A percentile compares a stretch with the other conserved stretches of the same genome.
phyloP scores from a whole-genome alignment of 2,888 invertebrate genomes.

The Agrotis ipsilon region DNA sequence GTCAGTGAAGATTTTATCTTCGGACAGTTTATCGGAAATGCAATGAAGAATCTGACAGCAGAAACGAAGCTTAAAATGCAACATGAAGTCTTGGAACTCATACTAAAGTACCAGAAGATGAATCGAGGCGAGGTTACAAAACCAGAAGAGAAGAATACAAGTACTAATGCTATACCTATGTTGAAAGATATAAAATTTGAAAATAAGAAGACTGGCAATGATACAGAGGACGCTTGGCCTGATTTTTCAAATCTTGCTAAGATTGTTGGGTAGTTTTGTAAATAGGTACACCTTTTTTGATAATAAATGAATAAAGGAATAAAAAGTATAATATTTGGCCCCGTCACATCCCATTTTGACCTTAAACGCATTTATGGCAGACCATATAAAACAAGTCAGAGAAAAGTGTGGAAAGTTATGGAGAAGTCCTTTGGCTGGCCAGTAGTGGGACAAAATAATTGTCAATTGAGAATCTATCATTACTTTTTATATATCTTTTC shows the following conservation, averaged over 20 bases:
- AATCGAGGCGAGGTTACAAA: constrained; percentile 64
- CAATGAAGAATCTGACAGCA: constrained; percentile 82
- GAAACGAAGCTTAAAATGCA: constrained; percentile 81
- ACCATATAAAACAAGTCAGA: too few relatives aligned
- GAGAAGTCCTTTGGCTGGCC: too few relatives aligned
- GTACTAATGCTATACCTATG: constrained; percentile 1
- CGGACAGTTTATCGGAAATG: constrained; percentile 84
- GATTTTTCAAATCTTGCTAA: constrained; percentile 85
- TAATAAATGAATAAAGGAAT: not conserved
- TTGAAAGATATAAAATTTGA: constrained; percentile 73
- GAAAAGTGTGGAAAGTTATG: too few relatives aligned
- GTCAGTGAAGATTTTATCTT: constrained; percentile 87
- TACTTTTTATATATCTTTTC: too few relatives aligned
- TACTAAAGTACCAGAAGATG: constrained; percentile 77
- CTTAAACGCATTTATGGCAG: too few relatives aligned
- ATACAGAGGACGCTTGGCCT: constrained; percentile 85
- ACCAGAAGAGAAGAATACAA: constrained; percentile 44
- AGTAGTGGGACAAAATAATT: too few relatives aligned
- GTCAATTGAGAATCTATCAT: too few relatives aligned
- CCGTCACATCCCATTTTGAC: too few relatives aligned
- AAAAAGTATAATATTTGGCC: too few relatives aligned
- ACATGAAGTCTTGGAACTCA: constrained; percentile 84
- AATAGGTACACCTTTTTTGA: constrained; percentile 13
- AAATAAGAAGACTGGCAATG: constrained; percentile 75
- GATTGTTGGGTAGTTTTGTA: constrained; percentile 78